Evolutionary conservation across 2,797 vertebrate species (phyloP).

Genomic region (Tamandua tetradactyla): DNA sequence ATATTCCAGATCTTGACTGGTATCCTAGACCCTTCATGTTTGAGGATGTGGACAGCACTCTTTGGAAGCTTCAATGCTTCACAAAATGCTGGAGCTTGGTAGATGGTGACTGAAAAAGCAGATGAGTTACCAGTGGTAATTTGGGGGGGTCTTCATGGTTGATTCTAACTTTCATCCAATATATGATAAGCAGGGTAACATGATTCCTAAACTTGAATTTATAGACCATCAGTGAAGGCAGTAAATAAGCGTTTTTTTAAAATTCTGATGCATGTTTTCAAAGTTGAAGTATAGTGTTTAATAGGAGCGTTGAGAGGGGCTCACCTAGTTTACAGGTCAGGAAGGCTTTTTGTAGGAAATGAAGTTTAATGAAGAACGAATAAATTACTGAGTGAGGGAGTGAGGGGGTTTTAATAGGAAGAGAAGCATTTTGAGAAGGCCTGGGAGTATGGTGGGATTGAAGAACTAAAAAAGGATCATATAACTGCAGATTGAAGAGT

Average conservation of each 20-base stretch:
- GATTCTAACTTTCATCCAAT: neutral
- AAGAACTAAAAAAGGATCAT: neutral
- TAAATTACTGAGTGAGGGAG: neutral
- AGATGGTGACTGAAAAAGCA: neutral
- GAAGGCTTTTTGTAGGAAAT: slow-evolving; percentile 17
- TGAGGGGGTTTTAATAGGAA: neutral
- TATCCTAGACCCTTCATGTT: neutral
- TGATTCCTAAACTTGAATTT: neutral
- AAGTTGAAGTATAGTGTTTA: neutral
- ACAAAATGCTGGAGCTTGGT: neutral
- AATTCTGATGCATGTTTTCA: neutral
- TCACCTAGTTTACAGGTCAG: neutral
- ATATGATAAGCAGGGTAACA: neutral
- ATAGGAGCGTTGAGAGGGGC: neutral
- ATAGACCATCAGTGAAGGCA: neutral
- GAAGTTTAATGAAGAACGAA: neutral
- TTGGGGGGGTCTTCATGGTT: neutral
- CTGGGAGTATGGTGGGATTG: neutral
- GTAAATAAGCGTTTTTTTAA: neutral
- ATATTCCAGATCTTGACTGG: neutral
- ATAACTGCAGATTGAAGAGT: neutral
- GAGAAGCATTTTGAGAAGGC: neutral
- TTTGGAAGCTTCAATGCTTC: neutral
- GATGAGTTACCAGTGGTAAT: neutral
- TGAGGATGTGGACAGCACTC: neutral